Evolutionary conservation across 2,888 invertebrate genomes (phyloP), one percentile per base, ranked within the genome.

Genomic region (Athalia rosae): DNA sequence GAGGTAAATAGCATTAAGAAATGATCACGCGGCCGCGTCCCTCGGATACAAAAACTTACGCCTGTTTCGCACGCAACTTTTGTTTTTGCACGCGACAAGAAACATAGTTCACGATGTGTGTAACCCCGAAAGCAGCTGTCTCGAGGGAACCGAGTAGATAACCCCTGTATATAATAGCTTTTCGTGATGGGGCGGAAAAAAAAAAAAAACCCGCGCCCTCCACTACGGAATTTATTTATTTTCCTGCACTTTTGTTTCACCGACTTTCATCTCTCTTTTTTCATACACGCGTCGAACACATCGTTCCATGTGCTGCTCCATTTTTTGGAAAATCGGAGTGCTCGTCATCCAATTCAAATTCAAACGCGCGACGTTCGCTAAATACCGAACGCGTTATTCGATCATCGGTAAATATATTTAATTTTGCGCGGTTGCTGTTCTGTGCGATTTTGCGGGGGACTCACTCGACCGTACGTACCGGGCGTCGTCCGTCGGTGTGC

Each of bases 31-130:
- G 45, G 11, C 28, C 28, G 28, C 62, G 5, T 41, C 62, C n/a
- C 62, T 62, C 28, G 62, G 9, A 43, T 43, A 43, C 7, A 3
- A 47, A 5, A 47, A 64, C 63, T 64, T 64, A 64, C 63, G 63
- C 63, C 28, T 64, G 47, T 47, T 6, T 64, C 63, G 47, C 63
- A 64, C 63, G 63, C 63, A 47, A 64, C 63, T 3, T 3, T 15
- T 64, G 28, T 28, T 28, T 47, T 47, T 47, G 47, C 64, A 64
- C 64, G 47, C 64, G 13, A 64, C 9, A 64, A 64, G 47, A 64
- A 47, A 47, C 64, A 28, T 28, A 47, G 47, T 13, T 45, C n/a
- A 9, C 13, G 47, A 64, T n/a, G 47, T 13, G 47, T 13, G 47
- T 64, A 4, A 45, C 11, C 45, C 62, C 43, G 43, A 62, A 4